Conservation (phyloP, 2,797 vertebrate species). For the Microcaecilia unicolor region DNA sequence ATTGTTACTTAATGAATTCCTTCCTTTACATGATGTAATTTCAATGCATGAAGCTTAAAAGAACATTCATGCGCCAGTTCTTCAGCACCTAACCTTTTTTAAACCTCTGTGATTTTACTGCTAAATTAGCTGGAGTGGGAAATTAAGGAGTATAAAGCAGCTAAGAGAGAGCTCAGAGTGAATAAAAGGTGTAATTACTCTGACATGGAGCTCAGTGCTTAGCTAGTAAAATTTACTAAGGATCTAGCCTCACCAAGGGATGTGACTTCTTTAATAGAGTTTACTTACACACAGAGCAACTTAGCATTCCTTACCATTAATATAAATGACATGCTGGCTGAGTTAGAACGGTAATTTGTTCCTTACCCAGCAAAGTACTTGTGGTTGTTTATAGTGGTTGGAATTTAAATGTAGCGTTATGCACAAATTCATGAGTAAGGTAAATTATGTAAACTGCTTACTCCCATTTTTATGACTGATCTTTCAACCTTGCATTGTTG, state of each 20-base stretch:
- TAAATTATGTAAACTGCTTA: neutral
- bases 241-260: constrained; percentile 38
- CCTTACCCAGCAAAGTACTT: constrained; percentile 17
- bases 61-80: constrained; percentile 29
- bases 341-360: constrained; percentile 25
- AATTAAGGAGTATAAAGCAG: constrained; percentile 42
- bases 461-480: constrained; percentile 5
- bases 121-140: constrained; percentile 51
- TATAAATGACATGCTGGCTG: constrained; percentile 40
- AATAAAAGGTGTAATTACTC: constrained; percentile 48
- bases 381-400: constrained; percentile 11
- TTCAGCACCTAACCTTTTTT: constrained; percentile 31
- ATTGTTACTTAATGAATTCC: constrained; percentile 44
- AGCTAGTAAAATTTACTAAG: constrained; percentile 46
- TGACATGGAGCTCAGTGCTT: constrained; percentile 37
- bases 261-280: constrained; percentile 46
- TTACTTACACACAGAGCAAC: constrained; percentile 45
- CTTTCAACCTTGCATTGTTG: neutral
- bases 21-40: constrained; percentile 34
- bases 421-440: constrained; percentile 1
- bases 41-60: constrained; percentile 24
- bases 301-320: constrained; percentile 36
- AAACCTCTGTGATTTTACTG: constrained; percentile 39
- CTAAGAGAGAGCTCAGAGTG: constrained; percentile 36
- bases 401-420: constrained; percentile 10